A percentile compares a stretch with the other conserved stretches of the same genome.
phyloP scores from a whole-genome alignment of 2,888 invertebrate species.

The Protophormia terraenovae region DNA sequence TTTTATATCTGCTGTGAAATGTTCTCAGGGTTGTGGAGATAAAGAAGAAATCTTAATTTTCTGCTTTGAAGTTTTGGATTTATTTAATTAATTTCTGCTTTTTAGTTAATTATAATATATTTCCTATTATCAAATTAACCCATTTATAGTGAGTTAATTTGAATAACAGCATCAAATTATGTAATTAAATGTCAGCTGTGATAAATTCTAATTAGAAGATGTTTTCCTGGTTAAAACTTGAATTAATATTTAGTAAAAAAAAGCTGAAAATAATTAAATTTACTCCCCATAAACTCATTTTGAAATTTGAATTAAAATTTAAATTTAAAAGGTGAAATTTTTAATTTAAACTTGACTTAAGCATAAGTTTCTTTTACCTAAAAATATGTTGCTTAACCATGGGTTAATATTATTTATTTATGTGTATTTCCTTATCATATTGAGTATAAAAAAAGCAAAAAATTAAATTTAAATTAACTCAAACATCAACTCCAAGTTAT shows the following conservation, averaged over 20 bases:
- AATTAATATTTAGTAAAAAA: too few relatives aligned
- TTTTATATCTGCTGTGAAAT: background rate
- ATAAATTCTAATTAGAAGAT: too few relatives aligned
- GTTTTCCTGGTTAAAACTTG: too few relatives aligned
- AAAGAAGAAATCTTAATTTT: background rate
- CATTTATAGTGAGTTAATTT: background rate
- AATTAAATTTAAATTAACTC: constrained; percentile 18
- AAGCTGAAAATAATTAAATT: too few relatives aligned
- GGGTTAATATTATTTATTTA: constrained; percentile 25
- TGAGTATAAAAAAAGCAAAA: background rate
- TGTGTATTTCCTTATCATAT: constrained; percentile 26
- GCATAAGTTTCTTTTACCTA: too few relatives aligned
- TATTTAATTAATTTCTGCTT: background rate
- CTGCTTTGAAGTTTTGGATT: background rate
- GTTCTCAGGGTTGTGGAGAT: background rate
- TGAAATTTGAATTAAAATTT: too few relatives aligned
- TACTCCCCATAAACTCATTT: too few relatives aligned
- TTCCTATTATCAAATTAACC: background rate
- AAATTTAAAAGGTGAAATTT: too few relatives aligned
- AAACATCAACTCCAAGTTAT: constrained; percentile 2
- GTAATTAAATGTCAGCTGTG: too few relatives aligned
- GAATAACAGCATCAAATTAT: too few relatives aligned
- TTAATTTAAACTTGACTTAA: too few relatives aligned
- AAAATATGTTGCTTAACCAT: background rate
- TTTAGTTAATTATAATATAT: background rate